A percentile compares a stretch with the other conserved stretches of the same genome.
Conservation (phyloP, 2,888 invertebrate genomes). For the Chloromyia formosa region DNA sequence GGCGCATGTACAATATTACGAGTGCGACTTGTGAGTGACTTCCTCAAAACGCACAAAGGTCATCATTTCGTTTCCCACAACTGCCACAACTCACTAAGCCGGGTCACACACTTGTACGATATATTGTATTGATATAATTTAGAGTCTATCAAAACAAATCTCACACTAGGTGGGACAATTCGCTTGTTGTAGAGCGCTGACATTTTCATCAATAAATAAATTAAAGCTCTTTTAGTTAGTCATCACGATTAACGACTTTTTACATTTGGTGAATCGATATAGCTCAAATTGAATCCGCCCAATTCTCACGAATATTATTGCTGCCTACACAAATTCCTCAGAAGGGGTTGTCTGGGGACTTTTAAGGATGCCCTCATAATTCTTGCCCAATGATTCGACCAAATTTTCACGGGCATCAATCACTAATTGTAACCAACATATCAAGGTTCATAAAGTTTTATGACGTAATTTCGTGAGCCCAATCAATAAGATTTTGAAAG, state of each 20-base stretch:
- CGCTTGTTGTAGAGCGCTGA: too few relatives aligned
- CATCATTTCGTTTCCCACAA: too few relatives aligned
- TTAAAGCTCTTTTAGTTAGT: constrained; percentile 19
- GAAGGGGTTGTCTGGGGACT: too few relatives aligned
- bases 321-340: constrained; percentile 9
- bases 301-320: constrained; percentile 24
- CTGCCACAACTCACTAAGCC: too few relatives aligned
- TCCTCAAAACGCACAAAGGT: too few relatives aligned
- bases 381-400: constrained; percentile 14
- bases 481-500: not conserved
- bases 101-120: too few relatives aligned
- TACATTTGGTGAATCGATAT: not conserved
- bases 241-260: not conserved
- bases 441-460: constrained; percentile 41
- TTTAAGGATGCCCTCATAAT: constrained; percentile 36
- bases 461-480: constrained; percentile 4
- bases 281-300: not conserved
- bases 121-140: too few relatives aligned
- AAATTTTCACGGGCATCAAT: constrained; percentile 34
- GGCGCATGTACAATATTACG: too few relatives aligned
- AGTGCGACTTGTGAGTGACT: too few relatives aligned
- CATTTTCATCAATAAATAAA: constrained; percentile 24
- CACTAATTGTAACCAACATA: constrained; percentile 19
- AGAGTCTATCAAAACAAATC: too few relatives aligned
- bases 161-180: too few relatives aligned